Evolutionary conservation across 2,113 vertebrate genomes (phyloP).

Genomic region (Halichoerus grypus): DNA sequence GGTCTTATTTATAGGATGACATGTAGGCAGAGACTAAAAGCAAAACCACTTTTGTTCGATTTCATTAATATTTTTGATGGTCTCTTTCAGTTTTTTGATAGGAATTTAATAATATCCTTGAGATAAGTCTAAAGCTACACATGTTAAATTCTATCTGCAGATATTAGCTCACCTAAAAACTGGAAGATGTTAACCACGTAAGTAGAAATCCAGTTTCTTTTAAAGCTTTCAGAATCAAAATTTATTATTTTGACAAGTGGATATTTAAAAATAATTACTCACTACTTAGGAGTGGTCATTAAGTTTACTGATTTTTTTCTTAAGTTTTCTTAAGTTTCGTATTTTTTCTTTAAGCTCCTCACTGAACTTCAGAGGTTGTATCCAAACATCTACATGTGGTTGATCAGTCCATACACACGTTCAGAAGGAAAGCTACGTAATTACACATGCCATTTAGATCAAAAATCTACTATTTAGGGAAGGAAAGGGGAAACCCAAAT

Average conservation of each 20-base stretch:
- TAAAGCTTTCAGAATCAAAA: conserved; percentile 27
- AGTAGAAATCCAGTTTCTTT: background rate
- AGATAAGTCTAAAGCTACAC: background rate
- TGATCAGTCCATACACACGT: background rate
- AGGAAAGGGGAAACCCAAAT: background rate
- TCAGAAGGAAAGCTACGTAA: background rate
- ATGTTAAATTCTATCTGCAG: background rate
- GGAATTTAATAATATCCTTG: background rate
- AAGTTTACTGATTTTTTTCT: background rate
- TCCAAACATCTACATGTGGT: background rate
- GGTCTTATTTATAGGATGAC: background rate
- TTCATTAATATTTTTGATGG: conserved; percentile 6
- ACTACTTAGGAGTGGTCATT: background rate
- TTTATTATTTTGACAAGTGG: background rate
- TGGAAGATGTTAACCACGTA: background rate
- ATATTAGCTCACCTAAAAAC: conserved; percentile 26
- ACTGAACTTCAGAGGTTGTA: background rate
- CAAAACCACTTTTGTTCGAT: background rate
- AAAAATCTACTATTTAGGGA: background rate
- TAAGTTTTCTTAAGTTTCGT: background rate
- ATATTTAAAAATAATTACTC: conserved; percentile 3
- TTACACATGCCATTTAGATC: background rate
- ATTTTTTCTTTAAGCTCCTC: conserved; percentile 3
- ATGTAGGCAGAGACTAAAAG: background rate
- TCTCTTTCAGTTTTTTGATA: background rate